Percentiles rank a stretch among this genome's conserved stretches.
These are phyloP conservation scores for Tinea pellionella DNA, from an alignment of 2,888 invertebrate genomes.

Conservation along the genomic window DNA sequence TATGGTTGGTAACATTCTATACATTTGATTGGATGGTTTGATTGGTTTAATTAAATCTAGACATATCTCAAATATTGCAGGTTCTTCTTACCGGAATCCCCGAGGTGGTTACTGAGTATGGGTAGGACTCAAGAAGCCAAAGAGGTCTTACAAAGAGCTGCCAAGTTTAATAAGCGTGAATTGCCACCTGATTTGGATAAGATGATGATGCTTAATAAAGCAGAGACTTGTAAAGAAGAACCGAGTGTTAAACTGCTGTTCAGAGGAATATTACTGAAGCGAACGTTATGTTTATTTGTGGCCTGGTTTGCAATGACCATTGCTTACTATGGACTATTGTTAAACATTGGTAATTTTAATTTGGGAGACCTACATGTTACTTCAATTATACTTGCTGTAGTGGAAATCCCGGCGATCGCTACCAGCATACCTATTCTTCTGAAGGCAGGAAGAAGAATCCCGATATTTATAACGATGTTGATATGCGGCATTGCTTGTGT, in stretches of 20 bases:
- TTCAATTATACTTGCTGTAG: conserved; percentile 78
- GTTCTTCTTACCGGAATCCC: conserved; percentile 84
- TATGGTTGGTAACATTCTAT: conserved; percentile 67
- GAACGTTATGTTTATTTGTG: conserved; percentile 76
- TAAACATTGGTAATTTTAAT: conserved; percentile 79
- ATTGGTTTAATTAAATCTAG: too few relatives aligned
- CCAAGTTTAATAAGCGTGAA: conserved; percentile 73
- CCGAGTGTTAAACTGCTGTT: conserved; percentile 75
- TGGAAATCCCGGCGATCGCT: conserved; percentile 83
- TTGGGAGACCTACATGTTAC: conserved; percentile 81
- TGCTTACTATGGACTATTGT: conserved; percentile 80
- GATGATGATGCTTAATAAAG: conserved; percentile 66
- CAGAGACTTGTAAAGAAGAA: conserved; percentile 49
- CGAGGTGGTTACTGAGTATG: conserved; percentile 80
- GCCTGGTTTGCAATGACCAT: conserved; percentile 84
- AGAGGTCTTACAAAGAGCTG: conserved; percentile 73
- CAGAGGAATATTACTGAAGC: conserved; percentile 73
- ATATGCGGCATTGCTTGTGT: conserved; percentile 78
- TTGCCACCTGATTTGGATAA: conserved; percentile 78
- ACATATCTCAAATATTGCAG: conserved; percentile 42
- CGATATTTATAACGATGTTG: conserved; percentile 76
- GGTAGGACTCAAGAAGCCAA: conserved; percentile 78
- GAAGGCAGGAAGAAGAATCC: conserved; percentile 78
- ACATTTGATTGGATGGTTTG: too few relatives aligned
- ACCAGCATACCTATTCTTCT: conserved; percentile 80